These are phyloP conservation scores for Spodoptera littoralis DNA, from an alignment of 2,888 invertebrate genomes.

Conservation along the genomic window DNA sequence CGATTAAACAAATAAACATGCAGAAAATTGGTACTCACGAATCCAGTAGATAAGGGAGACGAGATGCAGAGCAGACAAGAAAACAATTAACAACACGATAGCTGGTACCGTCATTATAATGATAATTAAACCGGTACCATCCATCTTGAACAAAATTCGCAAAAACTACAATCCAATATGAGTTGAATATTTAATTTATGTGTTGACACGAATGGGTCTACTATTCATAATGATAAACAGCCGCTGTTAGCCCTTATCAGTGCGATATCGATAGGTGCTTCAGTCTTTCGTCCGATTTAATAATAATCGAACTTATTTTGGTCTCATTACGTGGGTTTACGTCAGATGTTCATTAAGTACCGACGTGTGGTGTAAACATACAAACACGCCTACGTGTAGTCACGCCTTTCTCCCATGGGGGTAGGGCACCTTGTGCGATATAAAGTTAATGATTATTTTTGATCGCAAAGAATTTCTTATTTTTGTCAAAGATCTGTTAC, in stretches of 20 bases:
- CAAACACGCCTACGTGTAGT: no score
- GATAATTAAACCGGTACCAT: constrained; percentile 17
- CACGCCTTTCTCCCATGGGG: no score
- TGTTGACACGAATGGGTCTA: constrained; percentile 6
- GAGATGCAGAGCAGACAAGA: constrained; percentile 22
- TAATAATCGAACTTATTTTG: neutral
- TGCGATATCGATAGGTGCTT: constrained; percentile 13
- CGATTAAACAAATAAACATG: no score
- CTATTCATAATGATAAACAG: constrained; percentile 16
- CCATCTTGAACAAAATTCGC: constrained; percentile 28
- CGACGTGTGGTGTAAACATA: no score
- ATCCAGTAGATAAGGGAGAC: constrained; percentile 39
- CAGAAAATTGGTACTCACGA: constrained; percentile 41
- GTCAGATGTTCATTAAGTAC: neutral
- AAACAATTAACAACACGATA: constrained; percentile 31
- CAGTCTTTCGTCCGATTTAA: neutral
- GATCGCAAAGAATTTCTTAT: no score
- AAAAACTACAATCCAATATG: no score
- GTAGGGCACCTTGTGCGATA: no score
- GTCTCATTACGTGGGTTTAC: no score
- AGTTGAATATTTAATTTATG: no score
- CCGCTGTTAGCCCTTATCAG: constrained; percentile 31
- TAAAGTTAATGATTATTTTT: no score
- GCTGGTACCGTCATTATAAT: constrained; percentile 53
- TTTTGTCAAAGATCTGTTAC: no score